phyloP scores from a whole-genome alignment of 2,888 invertebrate species.

The Microplitis manilae region DNA sequence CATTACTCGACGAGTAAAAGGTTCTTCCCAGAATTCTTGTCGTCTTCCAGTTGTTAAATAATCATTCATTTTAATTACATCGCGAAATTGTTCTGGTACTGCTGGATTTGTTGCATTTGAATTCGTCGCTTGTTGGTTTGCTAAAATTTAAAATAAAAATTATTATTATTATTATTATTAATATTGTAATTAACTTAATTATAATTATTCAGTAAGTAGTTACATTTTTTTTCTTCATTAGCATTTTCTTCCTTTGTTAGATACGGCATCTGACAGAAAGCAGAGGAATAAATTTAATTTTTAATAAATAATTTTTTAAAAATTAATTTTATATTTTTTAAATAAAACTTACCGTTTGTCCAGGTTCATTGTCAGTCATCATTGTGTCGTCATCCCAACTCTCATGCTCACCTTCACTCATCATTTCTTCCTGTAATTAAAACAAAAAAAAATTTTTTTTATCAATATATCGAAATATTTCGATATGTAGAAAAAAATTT shows the following conservation, averaged over 20 bases:
- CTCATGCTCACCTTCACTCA: conserved; percentile 69
- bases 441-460: conserved; percentile 11
- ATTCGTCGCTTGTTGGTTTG: conserved; percentile 55
- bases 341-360: conserved; percentile 63
- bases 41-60: conserved; percentile 88
- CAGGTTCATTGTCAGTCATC: conserved; percentile 67
- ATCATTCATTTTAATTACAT: conserved; percentile 90
- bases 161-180: neutral
- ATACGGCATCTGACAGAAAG: conserved; percentile 62
- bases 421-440: conserved; percentile 67
- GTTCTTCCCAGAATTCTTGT: conserved; percentile 95
- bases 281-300: no score
- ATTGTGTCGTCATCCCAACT: conserved; percentile 70
- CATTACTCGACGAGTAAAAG: conserved; percentile 90
- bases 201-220: conserved; percentile 12
- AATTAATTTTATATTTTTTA: neutral
- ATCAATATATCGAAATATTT: no score
- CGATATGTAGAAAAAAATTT: no score
- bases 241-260: conserved; percentile 67
- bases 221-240: conserved; percentile 68
- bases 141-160: neutral
- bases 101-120: conserved; percentile 67
- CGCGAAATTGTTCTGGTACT: conserved; percentile 72
- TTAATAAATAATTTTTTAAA: no score
- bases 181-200: neutral